These are phyloP conservation scores for Erithacus rubecula DNA, from an alignment of 2,797 vertebrate species.

Conservation along the genomic window DNA sequence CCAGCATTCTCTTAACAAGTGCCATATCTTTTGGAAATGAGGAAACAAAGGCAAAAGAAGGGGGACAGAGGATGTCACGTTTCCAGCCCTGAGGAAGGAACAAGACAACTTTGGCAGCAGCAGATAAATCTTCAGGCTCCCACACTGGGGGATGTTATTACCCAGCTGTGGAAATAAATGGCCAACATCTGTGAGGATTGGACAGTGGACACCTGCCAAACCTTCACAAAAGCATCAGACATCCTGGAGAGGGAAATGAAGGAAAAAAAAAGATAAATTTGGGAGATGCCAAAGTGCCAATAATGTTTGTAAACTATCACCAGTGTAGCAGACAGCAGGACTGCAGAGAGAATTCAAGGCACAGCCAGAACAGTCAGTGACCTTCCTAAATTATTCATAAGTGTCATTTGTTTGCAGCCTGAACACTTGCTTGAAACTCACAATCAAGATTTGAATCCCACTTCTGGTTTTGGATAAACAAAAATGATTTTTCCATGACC, in stretches of 20 bases:
- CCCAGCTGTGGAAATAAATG: background rate
- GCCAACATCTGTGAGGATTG: background rate
- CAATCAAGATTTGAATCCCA: background rate
- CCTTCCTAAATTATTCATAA: constrained; percentile 54
- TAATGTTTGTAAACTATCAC: background rate
- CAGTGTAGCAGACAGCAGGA: background rate
- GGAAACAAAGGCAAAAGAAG: background rate
- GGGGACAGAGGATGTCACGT: background rate
- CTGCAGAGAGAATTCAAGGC: background rate
- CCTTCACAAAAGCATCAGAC: background rate
- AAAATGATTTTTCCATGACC: background rate
- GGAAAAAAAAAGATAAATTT: background rate
- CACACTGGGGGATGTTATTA: background rate
- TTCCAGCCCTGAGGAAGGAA: background rate
- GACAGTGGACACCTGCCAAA: background rate
- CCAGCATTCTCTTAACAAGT: background rate
- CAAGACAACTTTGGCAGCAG: background rate
- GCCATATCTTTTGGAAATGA: background rate
- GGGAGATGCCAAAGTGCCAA: background rate
- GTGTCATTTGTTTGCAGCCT: constrained; percentile 2
- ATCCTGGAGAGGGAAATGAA: background rate
- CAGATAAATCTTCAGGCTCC: background rate
- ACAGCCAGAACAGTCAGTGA: background rate
- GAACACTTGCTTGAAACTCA: background rate
- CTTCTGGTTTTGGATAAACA: constrained; percentile 14